Evolutionary conservation across 2,888 invertebrate genomes (phyloP), one percentile per base, ranked within the genome.

Genomic region (Ctena decussata): DNA sequence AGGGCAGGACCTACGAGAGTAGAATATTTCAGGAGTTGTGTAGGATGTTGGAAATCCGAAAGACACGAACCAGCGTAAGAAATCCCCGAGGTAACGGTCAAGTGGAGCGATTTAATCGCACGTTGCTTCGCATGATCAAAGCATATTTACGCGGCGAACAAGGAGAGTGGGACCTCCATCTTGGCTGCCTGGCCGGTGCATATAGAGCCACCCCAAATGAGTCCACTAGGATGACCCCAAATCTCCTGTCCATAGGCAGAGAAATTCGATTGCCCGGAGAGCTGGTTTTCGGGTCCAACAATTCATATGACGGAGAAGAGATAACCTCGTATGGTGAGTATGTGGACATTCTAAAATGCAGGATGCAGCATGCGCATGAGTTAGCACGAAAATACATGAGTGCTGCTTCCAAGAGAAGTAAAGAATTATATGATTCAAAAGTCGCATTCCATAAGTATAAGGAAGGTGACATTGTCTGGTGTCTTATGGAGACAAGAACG

Each of bases 141-240:
- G 75, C 80, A 1, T 86, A 84, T 53, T 35, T 84, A 8, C 21
- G 53, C 53, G 81, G 76, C 6, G 60, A 83, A 46, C 83, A 88
- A 57, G 65, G 60, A 24, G 82, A 80, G 5, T 87, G 87, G 85
- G 85, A 83, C 73, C 21, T 49, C 32, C 46, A 82, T 57, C 46
- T 87, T 8, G 41, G 70, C 18, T 79, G 77, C 41, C 37, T 85
- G 11, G 76, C 88, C 35, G 83, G 78, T 6, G 84, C 84, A 8
- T 86, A 84, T 27, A 27, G 83, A 71, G 78, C 80, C 5, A 73
- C 76, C 12, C 73, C 75, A 2, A 41, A 83, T 27, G 83, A 80
- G 8, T 65, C 76, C 21, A 80, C 84, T 12, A 72, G 72, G 21
- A 46, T 84, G 21, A 80, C 83, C 1, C 80, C 84, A 44, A 78